A percentile compares a stretch with the other conserved stretches of the same genome.
Evolutionary conservation across 64 coral and sea anemone genomes (phyloP).

Genomic region (Montipora sp.): DNA sequence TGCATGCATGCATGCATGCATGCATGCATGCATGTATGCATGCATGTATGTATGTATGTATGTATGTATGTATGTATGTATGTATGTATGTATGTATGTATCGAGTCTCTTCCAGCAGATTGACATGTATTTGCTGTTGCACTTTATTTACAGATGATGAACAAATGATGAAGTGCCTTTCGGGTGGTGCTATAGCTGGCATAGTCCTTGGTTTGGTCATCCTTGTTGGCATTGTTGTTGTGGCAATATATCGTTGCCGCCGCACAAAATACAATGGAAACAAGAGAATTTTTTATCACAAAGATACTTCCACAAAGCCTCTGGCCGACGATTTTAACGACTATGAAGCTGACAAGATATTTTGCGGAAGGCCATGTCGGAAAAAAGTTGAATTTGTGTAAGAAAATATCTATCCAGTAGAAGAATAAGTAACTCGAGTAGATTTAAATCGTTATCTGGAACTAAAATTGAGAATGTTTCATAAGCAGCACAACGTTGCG

Average conservation of each 20-base stretch:
- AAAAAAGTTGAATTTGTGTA: conserved; percentile 70
- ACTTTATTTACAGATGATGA: neutral
- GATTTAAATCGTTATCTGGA: no score
- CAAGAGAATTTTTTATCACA: conserved; percentile 64
- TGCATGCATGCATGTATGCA: no score
- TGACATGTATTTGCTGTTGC: neutral
- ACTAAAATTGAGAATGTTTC: no score
- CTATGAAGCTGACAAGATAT: conserved; percentile 53
- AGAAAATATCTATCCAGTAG: neutral
- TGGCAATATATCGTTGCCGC: neutral
- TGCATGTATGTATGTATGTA: no score
- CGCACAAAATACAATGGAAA: conserved; percentile 26
- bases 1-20: no score
- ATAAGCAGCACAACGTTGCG: no score
- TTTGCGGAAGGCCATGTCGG: conserved; percentile 49
- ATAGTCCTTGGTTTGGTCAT: conserved; percentile 22
- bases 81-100: no score
- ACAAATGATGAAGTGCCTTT: neutral
- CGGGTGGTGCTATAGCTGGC: conserved; percentile 24
- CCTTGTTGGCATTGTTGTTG: neutral
- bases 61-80: no score
- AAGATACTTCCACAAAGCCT: conserved; percentile 64
- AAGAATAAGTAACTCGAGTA: no score
- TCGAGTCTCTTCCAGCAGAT: no score
- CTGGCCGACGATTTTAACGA: conserved; percentile 75